Conservation (phyloP, 2,113 vertebrate genomes). For the Saccopteryx bilineata region DNA sequence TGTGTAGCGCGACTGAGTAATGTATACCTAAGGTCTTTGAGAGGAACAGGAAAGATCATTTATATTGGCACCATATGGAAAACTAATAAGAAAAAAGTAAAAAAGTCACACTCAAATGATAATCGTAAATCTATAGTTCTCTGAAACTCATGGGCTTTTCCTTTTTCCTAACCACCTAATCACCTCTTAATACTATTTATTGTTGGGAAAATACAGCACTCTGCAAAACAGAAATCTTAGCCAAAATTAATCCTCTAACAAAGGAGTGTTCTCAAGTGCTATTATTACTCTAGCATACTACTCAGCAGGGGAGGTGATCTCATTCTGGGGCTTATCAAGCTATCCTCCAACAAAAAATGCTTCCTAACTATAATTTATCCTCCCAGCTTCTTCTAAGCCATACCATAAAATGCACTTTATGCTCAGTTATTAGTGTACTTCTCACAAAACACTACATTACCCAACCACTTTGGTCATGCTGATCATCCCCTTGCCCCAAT, state of each 20-base stretch:
- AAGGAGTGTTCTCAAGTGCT: not conserved
- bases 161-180: not conserved
- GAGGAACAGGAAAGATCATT: not conserved
- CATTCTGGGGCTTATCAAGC: not conserved
- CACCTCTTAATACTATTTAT: not conserved
- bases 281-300: not conserved
- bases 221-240: not conserved
- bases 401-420: not conserved
- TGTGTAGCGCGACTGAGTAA: not conserved
- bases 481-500: not conserved
- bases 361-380: not conserved
- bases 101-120: not conserved
- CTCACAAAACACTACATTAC: not conserved
- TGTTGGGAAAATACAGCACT: not conserved
- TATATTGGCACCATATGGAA: not conserved
- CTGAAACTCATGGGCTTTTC: not conserved
- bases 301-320: not conserved
- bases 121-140: not conserved
- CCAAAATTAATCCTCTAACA: constrained; percentile 16
- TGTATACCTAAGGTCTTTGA: not conserved
- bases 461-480: not conserved
- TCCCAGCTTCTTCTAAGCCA: not conserved
- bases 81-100: not conserved
- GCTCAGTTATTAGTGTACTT: not conserved
- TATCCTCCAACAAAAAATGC: not conserved